Evolutionary conservation across 1,140 invertebrate species (phyloP), one percentile per base, ranked within the genome.

Genomic region (Condylostylus longicornis): DNA sequence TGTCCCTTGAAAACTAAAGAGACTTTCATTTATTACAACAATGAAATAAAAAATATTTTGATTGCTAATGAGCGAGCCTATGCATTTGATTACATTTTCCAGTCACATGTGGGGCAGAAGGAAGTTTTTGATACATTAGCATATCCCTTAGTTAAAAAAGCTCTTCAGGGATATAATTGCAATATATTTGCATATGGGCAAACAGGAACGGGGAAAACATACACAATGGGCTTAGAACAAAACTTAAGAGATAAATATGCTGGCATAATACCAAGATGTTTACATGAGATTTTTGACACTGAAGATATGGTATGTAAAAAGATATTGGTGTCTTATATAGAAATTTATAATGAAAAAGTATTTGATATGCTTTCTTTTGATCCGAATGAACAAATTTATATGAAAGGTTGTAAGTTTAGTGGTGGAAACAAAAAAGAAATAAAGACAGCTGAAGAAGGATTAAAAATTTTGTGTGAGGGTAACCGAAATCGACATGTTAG

Each of bases 281-380:
- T 48, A n/a, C 18, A 22, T 0, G 42, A 43, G 8, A 48, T 52
- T 33, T 37, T 45, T 50, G 18, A 10, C 21, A 0, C 19, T 19
- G 30, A 38, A 14, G 3, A 5, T 37, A 19, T 13, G 31, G 19
- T 28, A 41, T 13, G 28, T 29, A 1, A 37, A n/a, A 37, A 38
- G 12, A 40, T 41, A 32, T 30, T 4, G 29, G 88, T 63, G 53
- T 88, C 43, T 71, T 88, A 33, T 62, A 82, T 53, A 68, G 81
- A 84, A 61, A 81, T 84, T 35, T 85, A 85, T 44, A 85, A 84
- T 53, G 82, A 85, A 61, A 81, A 84, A 55, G 75, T 85, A 3
- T 69, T 79, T 47, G 86, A 83, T 65, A 57, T 84, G 17, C 53
- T 85, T 17, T 64, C 66, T 13, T 71, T 74, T 40, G 70, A 74